Evolutionary conservation across 2,113 vertebrate genomes (phyloP).

Genomic region (Oceanodroma tethys): DNA sequence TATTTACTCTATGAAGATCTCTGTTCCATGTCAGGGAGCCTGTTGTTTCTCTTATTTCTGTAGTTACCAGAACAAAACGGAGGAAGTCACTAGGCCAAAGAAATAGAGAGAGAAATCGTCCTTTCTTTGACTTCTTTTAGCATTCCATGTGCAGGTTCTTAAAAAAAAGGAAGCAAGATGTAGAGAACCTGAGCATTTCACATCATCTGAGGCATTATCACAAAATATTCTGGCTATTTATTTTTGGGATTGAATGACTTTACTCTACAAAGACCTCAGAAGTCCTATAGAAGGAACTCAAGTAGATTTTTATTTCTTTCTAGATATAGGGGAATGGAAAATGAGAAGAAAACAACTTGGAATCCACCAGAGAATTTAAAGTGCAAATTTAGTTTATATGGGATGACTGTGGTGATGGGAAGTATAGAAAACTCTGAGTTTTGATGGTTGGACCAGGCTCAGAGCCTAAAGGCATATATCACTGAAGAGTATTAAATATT

Average conservation of each 20-base stretch:
- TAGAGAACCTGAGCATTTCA: neutral
- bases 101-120: neutral
- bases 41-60: neutral
- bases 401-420: neutral
- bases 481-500: slow-evolving; percentile 74
- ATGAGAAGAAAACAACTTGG: slow-evolving; percentile 28
- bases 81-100: neutral
- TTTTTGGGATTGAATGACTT: slow-evolving; percentile 23
- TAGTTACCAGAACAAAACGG: neutral
- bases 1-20: neutral
- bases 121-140: neutral
- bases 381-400: slow-evolving; percentile 39
- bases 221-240: neutral
- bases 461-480: slow-evolving; percentile 63
- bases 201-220: neutral
- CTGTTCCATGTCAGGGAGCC: neutral
- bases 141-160: neutral
- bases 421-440: slow-evolving; percentile 23
- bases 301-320: neutral
- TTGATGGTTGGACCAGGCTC: slow-evolving; percentile 33
- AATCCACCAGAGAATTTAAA: slow-evolving; percentile 19
- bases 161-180: neutral
- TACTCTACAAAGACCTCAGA: neutral
- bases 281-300: neutral
- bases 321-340: neutral